Conservation (phyloP, 2,113 vertebrate species). For the Chiloscyllium plagiosum region DNA sequence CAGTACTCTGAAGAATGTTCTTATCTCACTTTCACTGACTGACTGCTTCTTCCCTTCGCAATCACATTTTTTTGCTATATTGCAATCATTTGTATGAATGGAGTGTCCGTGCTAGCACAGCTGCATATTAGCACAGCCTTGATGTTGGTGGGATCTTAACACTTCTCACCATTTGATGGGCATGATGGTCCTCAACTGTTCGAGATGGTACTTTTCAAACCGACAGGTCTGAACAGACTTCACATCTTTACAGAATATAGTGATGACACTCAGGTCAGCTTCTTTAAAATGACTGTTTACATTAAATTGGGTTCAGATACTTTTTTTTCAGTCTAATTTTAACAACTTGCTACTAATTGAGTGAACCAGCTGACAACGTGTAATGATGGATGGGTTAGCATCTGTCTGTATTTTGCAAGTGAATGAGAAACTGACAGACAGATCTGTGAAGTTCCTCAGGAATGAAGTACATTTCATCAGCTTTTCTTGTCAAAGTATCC, state of each 20-base stretch:
- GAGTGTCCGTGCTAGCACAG: not conserved
- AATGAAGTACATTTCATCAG: not conserved
- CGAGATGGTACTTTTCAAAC: not conserved
- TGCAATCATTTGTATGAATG: not conserved
- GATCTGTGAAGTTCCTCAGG: not conserved
- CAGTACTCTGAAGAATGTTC: not conserved
- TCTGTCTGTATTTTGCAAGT: not conserved
- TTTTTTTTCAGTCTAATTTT: not conserved
- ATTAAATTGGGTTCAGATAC: not conserved
- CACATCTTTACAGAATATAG: not conserved
- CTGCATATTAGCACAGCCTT: not conserved
- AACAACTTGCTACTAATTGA: not conserved
- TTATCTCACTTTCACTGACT: conserved; percentile 5
- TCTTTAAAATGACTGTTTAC: not conserved
- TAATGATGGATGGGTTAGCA: not conserved
- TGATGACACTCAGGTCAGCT: not conserved
- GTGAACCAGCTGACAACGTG: not conserved
- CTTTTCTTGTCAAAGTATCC: not conserved
- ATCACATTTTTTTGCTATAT: not conserved
- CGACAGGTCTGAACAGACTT: not conserved
- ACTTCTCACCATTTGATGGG: not conserved
- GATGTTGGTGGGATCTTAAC: not conserved
- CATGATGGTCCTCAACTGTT: not conserved
- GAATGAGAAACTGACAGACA: not conserved
- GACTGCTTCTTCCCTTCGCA: not conserved